Evolutionary conservation across 2,797 vertebrate genomes (phyloP), one percentile per base, ranked within the genome.

Genomic region (Alouatta caraya): DNA sequence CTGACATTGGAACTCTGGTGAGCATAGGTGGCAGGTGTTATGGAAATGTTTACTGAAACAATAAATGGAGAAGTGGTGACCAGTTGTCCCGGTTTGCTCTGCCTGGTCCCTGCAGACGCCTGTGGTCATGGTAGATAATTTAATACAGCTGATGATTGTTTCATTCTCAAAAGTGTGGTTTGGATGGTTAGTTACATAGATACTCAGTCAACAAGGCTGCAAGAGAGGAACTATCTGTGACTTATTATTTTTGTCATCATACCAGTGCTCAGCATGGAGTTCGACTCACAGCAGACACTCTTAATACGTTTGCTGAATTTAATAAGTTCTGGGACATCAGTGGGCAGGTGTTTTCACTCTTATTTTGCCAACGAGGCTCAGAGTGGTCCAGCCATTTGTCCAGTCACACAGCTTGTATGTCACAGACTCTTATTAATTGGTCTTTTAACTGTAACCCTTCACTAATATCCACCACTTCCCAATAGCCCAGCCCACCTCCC

Each of bases 21-120:
- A 11, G 17, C 10, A 1, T 2, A 28, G 33, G 52, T 44, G 17
- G 61, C 67, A 83, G 13, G 76, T 46, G 44, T 37, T 57, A 26
- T 26, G 30, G 15, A 19, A 8, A 44, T 22, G 48, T 39, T n/a
- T 73, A 33, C 8, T 39, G 76, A 39, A 61, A 48, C 55, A 75
- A 8, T 19, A 13, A 33, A 33, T 14, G 14, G 42, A 14, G 15
- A n/a, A 0, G 4, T 11, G 52, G 13, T 44, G 46, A 44, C 80
- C 72, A 24, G 30, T 2, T 1, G 5, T 44, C 14, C 33, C 13
- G 37, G 42, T 5, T 42, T 0, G 1, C 28, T 10, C 33, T 48
- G 37, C 37, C n/a, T 57, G 12, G 33, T 52, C 26, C 46, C 39
- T 55, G 39, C 0, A 4, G 28, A 15, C 30, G 17, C 15, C 42